A percentile compares a stretch with the other conserved stretches of the same genome.
These are phyloP conservation scores for Bradypus variegatus DNA, from an alignment of 2,797 vertebrate species.

Conservation along the genomic window DNA sequence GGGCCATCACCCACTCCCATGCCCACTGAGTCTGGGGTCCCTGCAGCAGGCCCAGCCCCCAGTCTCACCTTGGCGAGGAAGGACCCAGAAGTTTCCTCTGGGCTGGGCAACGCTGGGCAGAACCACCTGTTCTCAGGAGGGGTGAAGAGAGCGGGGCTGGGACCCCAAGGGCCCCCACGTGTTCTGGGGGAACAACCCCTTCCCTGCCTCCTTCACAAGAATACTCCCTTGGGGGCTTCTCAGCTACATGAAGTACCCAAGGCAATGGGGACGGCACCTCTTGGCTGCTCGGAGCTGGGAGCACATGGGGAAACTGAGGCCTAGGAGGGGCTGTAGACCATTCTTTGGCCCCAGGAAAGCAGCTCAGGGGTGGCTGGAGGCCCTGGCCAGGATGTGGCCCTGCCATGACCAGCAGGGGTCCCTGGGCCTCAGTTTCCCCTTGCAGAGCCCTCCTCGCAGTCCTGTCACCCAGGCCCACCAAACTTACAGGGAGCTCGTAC, in stretches of 20 bases:
- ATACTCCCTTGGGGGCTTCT: not conserved
- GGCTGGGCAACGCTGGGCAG: not conserved
- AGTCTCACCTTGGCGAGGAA: not conserved
- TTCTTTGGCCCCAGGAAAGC: not conserved
- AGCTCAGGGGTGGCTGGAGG: too few species aligned
- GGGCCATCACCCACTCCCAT: rapidly evolving
- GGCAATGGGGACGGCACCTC: not conserved
- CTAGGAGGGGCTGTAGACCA: rapidly evolving
- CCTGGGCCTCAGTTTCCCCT: not conserved
- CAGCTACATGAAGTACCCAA: not conserved
- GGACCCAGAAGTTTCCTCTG: rapidly evolving
- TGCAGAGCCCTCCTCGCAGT: rapidly evolving
- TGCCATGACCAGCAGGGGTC: not conserved
- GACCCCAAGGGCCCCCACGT: too few species aligned
- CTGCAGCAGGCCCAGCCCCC: not conserved
- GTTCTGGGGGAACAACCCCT: rapidly evolving
- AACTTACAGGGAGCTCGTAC: not conserved
- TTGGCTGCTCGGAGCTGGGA: not conserved
- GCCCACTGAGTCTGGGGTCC: too few species aligned
- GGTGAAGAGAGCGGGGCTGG: not conserved
- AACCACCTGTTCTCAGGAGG: not conserved
- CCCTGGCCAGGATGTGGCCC: not conserved
- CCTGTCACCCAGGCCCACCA: rapidly evolving
- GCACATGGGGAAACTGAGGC: not conserved
- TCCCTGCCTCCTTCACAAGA: rapidly evolving